Base-by-base conservation (phyloP, 2,888 invertebrate species). In the Parnassius orleans region DNA sequence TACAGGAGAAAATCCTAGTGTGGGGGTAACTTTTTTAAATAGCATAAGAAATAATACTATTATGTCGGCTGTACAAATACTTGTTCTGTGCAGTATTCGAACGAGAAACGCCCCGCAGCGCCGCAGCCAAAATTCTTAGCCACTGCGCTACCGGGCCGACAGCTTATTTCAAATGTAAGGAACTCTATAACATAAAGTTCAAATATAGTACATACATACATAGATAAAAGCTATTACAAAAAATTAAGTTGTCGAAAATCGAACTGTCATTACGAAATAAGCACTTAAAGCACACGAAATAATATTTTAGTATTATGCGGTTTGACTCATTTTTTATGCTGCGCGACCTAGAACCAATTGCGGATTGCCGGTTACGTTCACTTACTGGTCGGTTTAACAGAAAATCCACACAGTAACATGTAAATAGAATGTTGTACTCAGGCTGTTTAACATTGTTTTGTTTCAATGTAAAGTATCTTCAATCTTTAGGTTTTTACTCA, bases 281-380 rank as follows among this genome's bases (percentile, higher is more conserved):
- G 54, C 53, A 53, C 53, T 48, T 53, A 60, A 19, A 14, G 10
- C 19, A 52, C 12, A 14, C 15, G 44, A 61, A 61, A 61, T 56
- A 41, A 10, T 51, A 46, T 51, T 51, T 46, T 52, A 55, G 52
- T 52, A 3, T 11, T 12, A 12, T 47, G 52, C 46, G 11, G 15
- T 61, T 56, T 56, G 61, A 52, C 10, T 61, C 33, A 61, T 56
- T 61, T 33, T 61, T 56, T 56, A 52, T 52, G 51, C 42, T 44
- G 46, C 46, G 56, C 56, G 61, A 61, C 61, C 61, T 56, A 61
- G 60, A 61, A 56, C 44, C 60, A 46, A 19, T 51, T 41, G 52
- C 41, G 24, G 15, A 43, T 43, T 51, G 52, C 41, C 43, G n/a
- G 46, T 44, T 44, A 61, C 61, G 50, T 56, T 56, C 61, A 61